These are phyloP conservation scores for Alfaro cultratus DNA, from an alignment of 2,797 vertebrate genomes.

Conservation along the genomic window DNA sequence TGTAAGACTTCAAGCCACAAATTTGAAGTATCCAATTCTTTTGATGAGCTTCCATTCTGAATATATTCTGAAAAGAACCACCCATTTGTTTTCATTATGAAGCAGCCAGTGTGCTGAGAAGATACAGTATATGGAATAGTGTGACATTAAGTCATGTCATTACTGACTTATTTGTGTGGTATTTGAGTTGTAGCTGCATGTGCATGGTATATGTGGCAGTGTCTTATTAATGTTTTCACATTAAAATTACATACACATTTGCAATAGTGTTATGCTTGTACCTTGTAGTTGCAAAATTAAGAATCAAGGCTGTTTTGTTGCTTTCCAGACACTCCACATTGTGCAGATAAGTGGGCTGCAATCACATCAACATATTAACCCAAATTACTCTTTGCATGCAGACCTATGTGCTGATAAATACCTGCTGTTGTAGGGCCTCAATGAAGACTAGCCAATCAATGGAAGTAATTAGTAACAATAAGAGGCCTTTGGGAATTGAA, in stretches of 20 bases:
- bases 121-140: no score
- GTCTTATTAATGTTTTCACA: neutral
- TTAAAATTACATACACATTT: neutral
- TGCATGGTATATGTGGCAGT: no score
- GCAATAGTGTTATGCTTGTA: neutral
- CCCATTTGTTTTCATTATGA: no score
- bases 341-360: neutral
- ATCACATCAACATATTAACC: neutral
- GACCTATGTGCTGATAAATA: neutral
- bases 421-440: neutral
- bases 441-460: slow-evolving; percentile 30
- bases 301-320: neutral
- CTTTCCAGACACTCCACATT: neutral
- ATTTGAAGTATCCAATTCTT: neutral
- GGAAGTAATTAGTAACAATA: slow-evolving; percentile 48
- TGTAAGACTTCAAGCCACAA: neutral
- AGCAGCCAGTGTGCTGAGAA: neutral
- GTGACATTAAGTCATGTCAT: neutral
- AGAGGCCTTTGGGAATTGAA: slow-evolving; percentile 34
- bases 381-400: neutral
- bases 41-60: neutral
- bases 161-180: neutral
- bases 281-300: slow-evolving; percentile 16
- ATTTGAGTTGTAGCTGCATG: neutral
- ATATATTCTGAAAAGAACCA: neutral